Conservation (phyloP, 2,113 vertebrate genomes). For the Proteles cristata region DNA sequence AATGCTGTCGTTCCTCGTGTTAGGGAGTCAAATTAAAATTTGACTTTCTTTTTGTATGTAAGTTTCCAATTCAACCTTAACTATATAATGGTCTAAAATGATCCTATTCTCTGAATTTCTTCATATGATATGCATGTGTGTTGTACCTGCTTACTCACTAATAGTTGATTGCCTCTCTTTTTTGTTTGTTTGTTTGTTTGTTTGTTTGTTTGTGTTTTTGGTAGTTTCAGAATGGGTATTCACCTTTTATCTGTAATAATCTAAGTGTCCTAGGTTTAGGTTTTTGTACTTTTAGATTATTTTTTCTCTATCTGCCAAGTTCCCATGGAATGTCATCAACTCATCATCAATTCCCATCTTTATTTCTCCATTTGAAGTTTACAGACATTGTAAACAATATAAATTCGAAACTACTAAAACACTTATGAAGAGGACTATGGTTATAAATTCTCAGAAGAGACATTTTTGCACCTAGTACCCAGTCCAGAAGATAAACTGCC, state of each 20-base stretch:
- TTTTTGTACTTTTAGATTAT: not conserved
- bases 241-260: not conserved
- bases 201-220: too few species aligned
- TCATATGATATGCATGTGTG: not conserved
- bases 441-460: not conserved
- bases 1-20: not conserved
- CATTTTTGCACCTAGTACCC: not conserved
- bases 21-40: not conserved
- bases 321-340: not conserved
- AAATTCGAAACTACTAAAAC: not conserved
- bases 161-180: not conserved
- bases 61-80: not conserved
- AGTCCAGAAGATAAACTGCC: not conserved
- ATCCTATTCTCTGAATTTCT: not conserved
- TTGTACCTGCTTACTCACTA: not conserved
- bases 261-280: not conserved
- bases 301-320: not conserved
- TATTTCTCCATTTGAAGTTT: not conserved
- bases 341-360: not conserved
- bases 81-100: not conserved
- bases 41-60: not conserved
- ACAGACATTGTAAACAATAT: not conserved
- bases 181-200: not conserved
- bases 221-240: not conserved
- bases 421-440: not conserved